phyloP scores from a whole-genome alignment of 2,797 vertebrate genomes.

The Vespertilio murinus region DNA sequence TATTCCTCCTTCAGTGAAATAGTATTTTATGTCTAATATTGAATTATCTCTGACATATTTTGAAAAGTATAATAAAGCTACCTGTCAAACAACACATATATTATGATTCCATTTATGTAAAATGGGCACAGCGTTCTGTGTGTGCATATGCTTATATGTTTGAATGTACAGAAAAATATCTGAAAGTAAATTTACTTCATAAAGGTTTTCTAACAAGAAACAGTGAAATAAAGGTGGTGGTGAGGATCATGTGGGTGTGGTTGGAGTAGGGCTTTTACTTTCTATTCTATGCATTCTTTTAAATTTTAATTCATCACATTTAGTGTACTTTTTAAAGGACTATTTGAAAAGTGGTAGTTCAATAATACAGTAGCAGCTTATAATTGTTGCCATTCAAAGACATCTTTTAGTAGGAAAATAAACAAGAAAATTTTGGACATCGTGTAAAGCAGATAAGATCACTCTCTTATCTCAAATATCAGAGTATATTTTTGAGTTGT shows the following conservation, averaged over 20 bases:
- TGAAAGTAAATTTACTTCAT: background rate
- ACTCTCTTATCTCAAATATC: background rate
- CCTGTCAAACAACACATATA: background rate
- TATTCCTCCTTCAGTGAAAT: background rate
- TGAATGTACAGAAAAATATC: background rate
- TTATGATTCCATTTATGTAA: background rate
- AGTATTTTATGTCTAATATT: background rate
- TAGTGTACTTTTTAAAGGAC: slow-evolving; percentile 11
- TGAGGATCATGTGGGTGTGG: background rate
- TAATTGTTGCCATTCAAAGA: background rate
- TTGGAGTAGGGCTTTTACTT: background rate
- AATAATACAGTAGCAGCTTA: background rate
- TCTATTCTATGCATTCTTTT: background rate
- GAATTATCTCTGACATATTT: background rate
- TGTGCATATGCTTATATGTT: background rate
- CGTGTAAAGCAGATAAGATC: background rate
- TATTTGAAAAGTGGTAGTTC: background rate
- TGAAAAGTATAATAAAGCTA: background rate
- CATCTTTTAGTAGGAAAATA: background rate
- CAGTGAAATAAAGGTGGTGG: background rate
- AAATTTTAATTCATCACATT: background rate
- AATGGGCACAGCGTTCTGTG: background rate
- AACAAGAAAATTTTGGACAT: background rate
- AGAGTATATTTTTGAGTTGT: slow-evolving; percentile 17
- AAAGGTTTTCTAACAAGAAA: background rate